Percentiles rank a stretch among this genome's conserved stretches.
Conservation (phyloP, 2,888 invertebrate species). For the Mesoligia furuncula region DNA sequence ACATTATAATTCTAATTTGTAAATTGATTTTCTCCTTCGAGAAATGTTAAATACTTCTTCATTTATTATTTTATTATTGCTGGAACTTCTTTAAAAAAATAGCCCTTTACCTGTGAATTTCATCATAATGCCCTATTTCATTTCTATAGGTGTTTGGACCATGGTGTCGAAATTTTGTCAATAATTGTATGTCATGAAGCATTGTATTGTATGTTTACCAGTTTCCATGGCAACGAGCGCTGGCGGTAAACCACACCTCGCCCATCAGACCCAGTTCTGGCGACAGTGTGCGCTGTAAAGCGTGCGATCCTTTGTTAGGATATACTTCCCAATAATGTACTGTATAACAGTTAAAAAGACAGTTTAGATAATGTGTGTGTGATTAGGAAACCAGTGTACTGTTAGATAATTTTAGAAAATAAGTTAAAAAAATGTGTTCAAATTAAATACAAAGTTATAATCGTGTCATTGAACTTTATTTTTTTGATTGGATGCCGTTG, state of each 20-base stretch:
- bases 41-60: not conserved
- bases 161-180: conserved; percentile 83
- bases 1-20: too few species aligned
- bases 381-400: conserved; percentile 41
- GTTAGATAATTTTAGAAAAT: conserved; percentile 28
- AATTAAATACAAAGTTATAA: conserved; percentile 22
- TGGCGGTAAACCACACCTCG: conserved; percentile 85
- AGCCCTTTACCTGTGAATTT: conserved; percentile 8
- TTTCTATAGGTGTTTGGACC: conserved; percentile 49
- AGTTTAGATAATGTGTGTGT: conserved; percentile 40
- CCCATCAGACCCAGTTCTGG: conserved; percentile 77
- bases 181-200: conserved; percentile 78
- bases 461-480: conserved; percentile 61
- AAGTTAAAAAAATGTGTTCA: not conserved
- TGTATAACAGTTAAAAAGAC: conserved; percentile 41
- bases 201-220: conserved; percentile 81
- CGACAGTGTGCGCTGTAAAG: conserved; percentile 71
- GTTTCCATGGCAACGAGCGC: conserved; percentile 80
- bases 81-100: not conserved
- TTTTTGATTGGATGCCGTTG: conserved; percentile 25
- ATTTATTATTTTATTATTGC: too few species aligned
- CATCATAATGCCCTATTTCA: conserved; percentile 17
- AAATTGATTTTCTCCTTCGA: not conserved
- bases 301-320: conserved; percentile 65
- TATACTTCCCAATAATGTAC: conserved; percentile 56